Evolutionary conservation across 2,888 invertebrate genomes (phyloP), one percentile per base, ranked within the genome.

Genomic region (Neoaliturus tenellus): DNA sequence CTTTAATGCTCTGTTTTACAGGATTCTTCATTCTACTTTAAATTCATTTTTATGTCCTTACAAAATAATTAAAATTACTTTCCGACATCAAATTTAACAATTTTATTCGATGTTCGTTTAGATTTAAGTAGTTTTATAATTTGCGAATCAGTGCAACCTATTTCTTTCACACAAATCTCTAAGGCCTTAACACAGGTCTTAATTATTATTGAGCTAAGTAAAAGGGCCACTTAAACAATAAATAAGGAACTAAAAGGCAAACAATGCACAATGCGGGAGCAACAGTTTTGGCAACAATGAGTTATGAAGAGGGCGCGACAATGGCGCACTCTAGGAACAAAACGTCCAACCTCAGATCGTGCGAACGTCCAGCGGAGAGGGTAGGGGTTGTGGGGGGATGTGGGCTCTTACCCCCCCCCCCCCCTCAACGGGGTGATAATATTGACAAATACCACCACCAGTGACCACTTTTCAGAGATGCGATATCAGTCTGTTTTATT

Each of bases 391-490:
- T 6, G 28, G 23, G 39, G 39, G n/a, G 39, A 6, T 78, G 78
- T 35, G 78, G 78, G 78, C 55, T 14, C 78, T 78, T 10, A 17
- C 28, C 78, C 2, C 25, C 75, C 71, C 41, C 41, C 0, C 75
- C 5, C 25, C 75, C 71, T 23, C 41, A 1, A 44, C 5, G 62
- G 28, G n/a, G n/a, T 39, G 25, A 78, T 48, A 78, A 51, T 78
- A 55, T 78, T 78, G 78, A 78, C 78, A 78, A 78, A 48, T 78
- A 78, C 55, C 78, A 28, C 62, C 62, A n/a, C 33, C 78, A 51
- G 62, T 1, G 62, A 62, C 28, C 62, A 62, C 62, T 62, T 28
- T 28, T 3, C 55, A 20, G 8, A 25, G 55, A 55, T 55, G 25
- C 12, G 62, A 12, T 51, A n/a, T n/a, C n/a, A n/a, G n/a, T n/a